phyloP scores from a whole-genome alignment of 2,797 vertebrate species.

The Momotus momota region DNA sequence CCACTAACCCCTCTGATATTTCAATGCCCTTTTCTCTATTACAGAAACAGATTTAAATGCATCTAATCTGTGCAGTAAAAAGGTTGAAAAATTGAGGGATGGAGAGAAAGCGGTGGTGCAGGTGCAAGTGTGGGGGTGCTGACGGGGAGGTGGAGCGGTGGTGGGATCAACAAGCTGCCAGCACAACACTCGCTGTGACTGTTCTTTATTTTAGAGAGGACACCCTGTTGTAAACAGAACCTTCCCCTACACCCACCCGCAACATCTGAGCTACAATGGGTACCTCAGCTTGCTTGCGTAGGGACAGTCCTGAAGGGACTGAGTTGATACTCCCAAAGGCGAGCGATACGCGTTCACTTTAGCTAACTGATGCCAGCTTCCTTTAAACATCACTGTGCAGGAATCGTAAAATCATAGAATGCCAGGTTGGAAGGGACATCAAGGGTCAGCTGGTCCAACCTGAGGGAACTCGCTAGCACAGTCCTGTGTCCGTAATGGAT shows the following conservation, averaged over 20 bases:
- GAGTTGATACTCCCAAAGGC: background rate
- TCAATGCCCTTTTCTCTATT: background rate
- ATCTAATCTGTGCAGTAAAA: background rate
- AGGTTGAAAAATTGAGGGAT: background rate
- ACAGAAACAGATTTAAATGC: background rate
- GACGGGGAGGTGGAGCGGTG: fast-evolving
- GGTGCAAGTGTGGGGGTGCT: background rate
- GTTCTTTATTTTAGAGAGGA: background rate
- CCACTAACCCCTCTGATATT: background rate
- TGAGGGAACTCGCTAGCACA: no score
- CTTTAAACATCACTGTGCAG: background rate
- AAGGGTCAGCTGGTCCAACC: background rate
- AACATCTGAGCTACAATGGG: fast-evolving
- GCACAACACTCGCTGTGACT: background rate
- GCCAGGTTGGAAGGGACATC: no score
- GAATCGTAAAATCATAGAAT: background rate
- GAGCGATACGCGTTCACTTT: background rate
- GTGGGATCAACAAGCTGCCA: background rate
- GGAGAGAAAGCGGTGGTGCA: background rate
- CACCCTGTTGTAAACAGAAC: background rate
- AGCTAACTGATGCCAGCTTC: background rate
- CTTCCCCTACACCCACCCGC: background rate
- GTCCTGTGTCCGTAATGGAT: background rate
- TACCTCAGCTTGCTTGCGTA: background rate
- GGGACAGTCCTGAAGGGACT: background rate